Conservation (phyloP, 2,888 invertebrate genomes). For the Leucania comma region DNA sequence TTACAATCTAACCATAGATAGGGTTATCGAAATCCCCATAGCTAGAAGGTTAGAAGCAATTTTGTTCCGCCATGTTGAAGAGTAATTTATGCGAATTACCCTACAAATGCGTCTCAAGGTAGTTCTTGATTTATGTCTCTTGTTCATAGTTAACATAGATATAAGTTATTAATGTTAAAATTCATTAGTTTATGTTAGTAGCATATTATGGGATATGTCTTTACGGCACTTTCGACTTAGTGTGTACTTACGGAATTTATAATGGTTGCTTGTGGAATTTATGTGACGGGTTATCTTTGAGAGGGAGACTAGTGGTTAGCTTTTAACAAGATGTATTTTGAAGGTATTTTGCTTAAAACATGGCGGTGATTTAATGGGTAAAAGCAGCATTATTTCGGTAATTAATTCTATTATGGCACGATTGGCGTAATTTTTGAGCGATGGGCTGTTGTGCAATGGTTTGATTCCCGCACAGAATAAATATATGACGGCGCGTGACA, state of each 20-base stretch:
- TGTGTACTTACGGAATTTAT: conserved; percentile 57
- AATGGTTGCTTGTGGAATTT: conserved; percentile 52
- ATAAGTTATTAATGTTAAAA: conserved; percentile 58
- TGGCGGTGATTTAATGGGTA: background rate
- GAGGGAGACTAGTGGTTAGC: conserved; percentile 20
- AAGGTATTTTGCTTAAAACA: conserved; percentile 34
- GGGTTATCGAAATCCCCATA: conserved; percentile 23
- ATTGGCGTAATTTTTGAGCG: too few species aligned
- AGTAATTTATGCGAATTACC: conserved; percentile 61
- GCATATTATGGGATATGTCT: conserved; percentile 41
- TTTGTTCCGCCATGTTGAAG: conserved; percentile 37
- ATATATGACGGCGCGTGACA: too few species aligned
- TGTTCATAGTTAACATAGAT: conserved; percentile 58
- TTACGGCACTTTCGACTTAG: conserved; percentile 50
- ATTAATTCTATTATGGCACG: background rate
- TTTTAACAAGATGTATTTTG: conserved; percentile 24
- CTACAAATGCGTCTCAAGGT: conserved; percentile 59
- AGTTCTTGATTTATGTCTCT: conserved; percentile 59
- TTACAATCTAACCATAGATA: background rate
- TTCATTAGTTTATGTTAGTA: conserved; percentile 59
- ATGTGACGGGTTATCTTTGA: conserved; percentile 34
- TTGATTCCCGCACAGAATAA: too few species aligned
- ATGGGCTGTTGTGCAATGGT: too few species aligned
- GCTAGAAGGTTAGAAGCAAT: conserved; percentile 40
- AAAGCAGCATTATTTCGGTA: background rate